These are phyloP conservation scores for Epinephelus moara DNA, from an alignment of 2,113 vertebrate species.

Conservation along the genomic window DNA sequence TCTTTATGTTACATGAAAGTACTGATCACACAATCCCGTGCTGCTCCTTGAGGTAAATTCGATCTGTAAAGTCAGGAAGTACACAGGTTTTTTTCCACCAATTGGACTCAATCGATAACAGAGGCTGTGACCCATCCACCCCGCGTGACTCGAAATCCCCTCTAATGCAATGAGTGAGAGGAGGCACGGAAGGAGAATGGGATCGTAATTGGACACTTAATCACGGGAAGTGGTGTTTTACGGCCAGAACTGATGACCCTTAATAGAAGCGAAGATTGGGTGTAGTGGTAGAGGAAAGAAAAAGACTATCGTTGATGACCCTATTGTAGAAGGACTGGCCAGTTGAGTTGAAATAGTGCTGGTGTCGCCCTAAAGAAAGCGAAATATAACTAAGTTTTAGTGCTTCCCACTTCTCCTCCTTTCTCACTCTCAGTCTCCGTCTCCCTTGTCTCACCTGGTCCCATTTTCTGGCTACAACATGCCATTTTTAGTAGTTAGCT, in stretches of 20 bases:
- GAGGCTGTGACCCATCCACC: slow-evolving; percentile 16
- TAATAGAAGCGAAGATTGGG: slow-evolving; percentile 39
- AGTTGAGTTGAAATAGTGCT: background rate
- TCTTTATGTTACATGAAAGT: background rate
- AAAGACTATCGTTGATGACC: slow-evolving; percentile 22
- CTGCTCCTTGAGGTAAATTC: background rate
- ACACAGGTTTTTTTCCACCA: no score
- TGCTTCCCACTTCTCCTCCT: background rate
- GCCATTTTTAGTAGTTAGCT: slow-evolving; percentile 34
- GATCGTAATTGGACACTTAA: slow-evolving; percentile 75
- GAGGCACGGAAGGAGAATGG: slow-evolving; percentile 48
- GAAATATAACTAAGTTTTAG: background rate
- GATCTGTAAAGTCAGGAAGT: slow-evolving; percentile 11
- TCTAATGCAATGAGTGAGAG: slow-evolving; percentile 48
- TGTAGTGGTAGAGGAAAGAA: slow-evolving; percentile 14
- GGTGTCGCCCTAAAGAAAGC: background rate
- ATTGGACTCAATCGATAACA: background rate
- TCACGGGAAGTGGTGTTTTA: slow-evolving; percentile 72
- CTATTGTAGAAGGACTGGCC: background rate
- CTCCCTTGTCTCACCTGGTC: slow-evolving; percentile 24
- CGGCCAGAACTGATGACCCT: slow-evolving; percentile 59
- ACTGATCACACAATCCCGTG: background rate
- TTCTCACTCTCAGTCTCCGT: background rate
- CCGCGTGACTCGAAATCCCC: slow-evolving; percentile 26
- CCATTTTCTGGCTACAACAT: slow-evolving; percentile 17